phyloP scores from a whole-genome alignment of 2,113 vertebrate species.

The Nycticorax nycticorax region DNA sequence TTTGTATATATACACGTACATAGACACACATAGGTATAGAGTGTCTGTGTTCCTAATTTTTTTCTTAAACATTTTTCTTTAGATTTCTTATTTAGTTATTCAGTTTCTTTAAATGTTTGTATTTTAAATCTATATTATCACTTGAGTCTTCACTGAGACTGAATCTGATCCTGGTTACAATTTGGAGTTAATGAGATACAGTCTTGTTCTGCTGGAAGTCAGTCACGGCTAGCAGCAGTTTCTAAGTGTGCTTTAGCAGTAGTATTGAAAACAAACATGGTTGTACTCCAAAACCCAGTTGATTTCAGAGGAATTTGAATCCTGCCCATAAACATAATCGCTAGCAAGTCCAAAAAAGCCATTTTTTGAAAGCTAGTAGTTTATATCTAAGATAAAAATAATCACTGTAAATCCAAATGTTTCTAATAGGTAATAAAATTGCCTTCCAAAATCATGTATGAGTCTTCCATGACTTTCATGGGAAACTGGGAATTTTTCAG shows the following conservation, averaged over 20 bases:
- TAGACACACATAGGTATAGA: not conserved
- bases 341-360: not conserved
- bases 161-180: not conserved
- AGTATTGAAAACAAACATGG: not conserved
- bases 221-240: not conserved
- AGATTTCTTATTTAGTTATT: not conserved
- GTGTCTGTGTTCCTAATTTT: not conserved
- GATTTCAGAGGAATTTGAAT: not conserved
- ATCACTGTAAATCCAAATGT: not conserved
- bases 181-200: not conserved
- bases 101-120: not conserved
- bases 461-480: not conserved
- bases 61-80: not conserved
- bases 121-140: not conserved
- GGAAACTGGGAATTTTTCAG: not conserved
- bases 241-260: not conserved
- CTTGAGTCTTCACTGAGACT: not conserved
- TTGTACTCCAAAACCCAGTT: not conserved
- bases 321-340: not conserved
- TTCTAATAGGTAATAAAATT: not conserved
- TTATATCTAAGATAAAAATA: not conserved
- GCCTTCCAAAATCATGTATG: not conserved
- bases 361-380: not conserved
- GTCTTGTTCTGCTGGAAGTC: not conserved
- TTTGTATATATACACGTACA: not conserved